Conservation (phyloP, 2,888 invertebrate species). For the Baronia brevicornis region DNA sequence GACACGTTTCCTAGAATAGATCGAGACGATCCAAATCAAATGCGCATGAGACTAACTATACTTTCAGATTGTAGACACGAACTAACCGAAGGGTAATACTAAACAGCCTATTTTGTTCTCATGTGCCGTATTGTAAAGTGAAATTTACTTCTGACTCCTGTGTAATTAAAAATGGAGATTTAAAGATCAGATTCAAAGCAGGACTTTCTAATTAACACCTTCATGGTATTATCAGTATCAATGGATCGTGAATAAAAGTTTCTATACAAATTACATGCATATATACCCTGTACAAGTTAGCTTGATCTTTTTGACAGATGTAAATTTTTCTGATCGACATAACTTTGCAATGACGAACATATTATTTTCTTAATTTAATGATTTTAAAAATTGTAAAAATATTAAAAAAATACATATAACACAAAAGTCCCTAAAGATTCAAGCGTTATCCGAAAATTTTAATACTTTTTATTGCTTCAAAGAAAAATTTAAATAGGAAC, state of each 20-base stretch:
- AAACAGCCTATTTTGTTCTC: conserved; percentile 52
- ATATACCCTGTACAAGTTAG: too few relatives aligned
- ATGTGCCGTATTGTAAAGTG: conserved; percentile 30
- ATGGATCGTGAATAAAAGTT: conserved; percentile 6
- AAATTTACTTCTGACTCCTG: conserved; percentile 26
- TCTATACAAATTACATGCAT: too few relatives aligned
- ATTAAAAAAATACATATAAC: too few relatives aligned
- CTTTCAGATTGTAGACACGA: conserved; percentile 52
- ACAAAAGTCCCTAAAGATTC: too few relatives aligned
- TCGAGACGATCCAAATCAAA: conserved; percentile 67
- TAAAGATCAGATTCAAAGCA: conserved; percentile 10
- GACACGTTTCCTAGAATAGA: conserved; percentile 65
- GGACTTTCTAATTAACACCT: neutral
- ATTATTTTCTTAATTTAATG: too few relatives aligned
- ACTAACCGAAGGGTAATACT: conserved; percentile 41
- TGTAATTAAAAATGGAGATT: conserved; percentile 24
- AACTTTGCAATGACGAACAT: too few relatives aligned
- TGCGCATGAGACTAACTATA: conserved; percentile 55
- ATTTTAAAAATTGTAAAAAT: too few relatives aligned
- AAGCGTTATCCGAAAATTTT: too few relatives aligned
- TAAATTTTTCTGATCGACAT: too few relatives aligned
- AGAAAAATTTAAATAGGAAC: too few relatives aligned
- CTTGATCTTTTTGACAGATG: too few relatives aligned
- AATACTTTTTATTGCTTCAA: too few relatives aligned
- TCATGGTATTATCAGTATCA: conserved; percentile 10